Percentiles rank a stretch among this genome's conserved stretches.
Conservation (phyloP, 2,797 vertebrate species). For the Muraenolepis orangiensis region DNA sequence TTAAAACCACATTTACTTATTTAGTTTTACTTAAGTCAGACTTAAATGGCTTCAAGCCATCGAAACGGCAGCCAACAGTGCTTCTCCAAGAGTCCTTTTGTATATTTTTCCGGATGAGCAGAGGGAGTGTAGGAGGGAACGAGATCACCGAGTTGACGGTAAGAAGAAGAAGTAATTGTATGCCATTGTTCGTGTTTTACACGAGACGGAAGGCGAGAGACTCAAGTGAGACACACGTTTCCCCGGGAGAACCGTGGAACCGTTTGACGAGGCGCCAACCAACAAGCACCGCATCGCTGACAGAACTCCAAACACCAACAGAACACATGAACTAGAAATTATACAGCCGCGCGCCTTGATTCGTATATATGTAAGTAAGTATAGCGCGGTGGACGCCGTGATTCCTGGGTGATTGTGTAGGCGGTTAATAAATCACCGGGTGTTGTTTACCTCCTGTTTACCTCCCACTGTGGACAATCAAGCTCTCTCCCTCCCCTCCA, state of each 20-base stretch:
- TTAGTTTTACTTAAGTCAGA: background rate
- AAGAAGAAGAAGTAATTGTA: too few species aligned
- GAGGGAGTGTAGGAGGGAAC: background rate
- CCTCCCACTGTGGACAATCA: conserved; percentile 44
- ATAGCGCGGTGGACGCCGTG: background rate
- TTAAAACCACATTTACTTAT: too few species aligned
- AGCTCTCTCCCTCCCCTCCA: background rate
- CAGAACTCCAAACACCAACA: background rate
- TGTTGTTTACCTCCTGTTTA: conserved; percentile 44
- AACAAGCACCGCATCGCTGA: background rate
- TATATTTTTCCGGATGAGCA: too few species aligned
- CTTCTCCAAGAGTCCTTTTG: too few species aligned
- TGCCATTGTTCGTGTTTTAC: too few species aligned
- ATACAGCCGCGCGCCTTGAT: background rate
- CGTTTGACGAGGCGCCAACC: background rate
- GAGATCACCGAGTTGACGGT: background rate
- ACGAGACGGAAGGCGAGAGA: too few species aligned
- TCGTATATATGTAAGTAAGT: too few species aligned
- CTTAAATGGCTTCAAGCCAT: too few species aligned
- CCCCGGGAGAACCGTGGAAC: background rate
- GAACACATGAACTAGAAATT: background rate
- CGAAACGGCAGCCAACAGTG: too few species aligned
- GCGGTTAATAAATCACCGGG: conserved; percentile 52
- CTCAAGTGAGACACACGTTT: too few species aligned
- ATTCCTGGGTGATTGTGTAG: conserved; percentile 36